Evolutionary conservation across 2,113 vertebrate genomes (phyloP), one percentile per base, ranked within the genome.

Genomic region (Trogon surrucura): DNA sequence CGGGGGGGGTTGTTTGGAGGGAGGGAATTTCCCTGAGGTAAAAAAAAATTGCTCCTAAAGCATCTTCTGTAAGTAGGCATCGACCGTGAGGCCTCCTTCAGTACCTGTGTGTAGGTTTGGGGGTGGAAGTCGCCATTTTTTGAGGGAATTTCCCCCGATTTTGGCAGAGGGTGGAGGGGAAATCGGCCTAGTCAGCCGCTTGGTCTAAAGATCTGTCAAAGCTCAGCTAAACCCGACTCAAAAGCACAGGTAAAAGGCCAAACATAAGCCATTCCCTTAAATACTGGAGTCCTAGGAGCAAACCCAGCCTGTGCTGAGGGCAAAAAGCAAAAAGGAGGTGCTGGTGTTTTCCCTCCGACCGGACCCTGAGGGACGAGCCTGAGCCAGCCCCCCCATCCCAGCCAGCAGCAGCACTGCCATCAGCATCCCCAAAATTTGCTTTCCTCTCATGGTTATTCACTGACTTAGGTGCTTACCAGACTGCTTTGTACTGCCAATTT

Each of bases 51-150:
- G 16, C 73, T 47, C 41, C 3, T 3, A 25, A 36, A 5, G 4
- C 0, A 16, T 19, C 71, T 10, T 10, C 20, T 64, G 78, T 72
- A 30, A 89, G 81, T 57, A 69, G 7, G 17, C 10, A 19, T 4
- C 5, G 3, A 20, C 38, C 0, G 0, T 0, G 1, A 54, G 44
- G 20, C n/a, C 21, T 27, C 10, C 10, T 81, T 5, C 17, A 0
- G n/a, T 5, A 13, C 5, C 61, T 6, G 4, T 1, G 6, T 1
- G 12, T 6, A 2, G n/a, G 14, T 91, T 70, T 74, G 23, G 60
- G 71, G 89, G 45, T 0, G 13, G 29, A 7, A 19, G 4, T 5
- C 8, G 14, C 30, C 1, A 0, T 0, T 86, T 91, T 45, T 2
- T 17, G 19, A 16, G 5, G 41, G 41, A 41, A 41, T 41, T 41